A percentile compares a stretch with the other conserved stretches of the same genome.
These are phyloP conservation scores for Serranus cabrilla DNA, from an alignment of 2,797 vertebrate species.

Conservation along the genomic window DNA sequence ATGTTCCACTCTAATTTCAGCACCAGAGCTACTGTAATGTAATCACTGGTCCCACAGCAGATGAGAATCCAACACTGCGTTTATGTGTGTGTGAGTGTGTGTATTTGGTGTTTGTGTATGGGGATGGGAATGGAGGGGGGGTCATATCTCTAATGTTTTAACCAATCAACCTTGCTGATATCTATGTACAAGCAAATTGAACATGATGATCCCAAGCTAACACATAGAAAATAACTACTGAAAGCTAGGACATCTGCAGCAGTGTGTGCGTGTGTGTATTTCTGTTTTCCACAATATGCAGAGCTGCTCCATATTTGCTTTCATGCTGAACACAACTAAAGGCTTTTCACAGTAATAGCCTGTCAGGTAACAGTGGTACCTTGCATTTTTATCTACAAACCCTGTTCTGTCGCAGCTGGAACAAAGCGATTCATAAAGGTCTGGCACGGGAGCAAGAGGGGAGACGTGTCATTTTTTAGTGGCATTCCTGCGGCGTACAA, in stretches of 20 bases:
- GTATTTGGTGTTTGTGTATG: background rate
- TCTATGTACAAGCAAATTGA: conserved; percentile 63
- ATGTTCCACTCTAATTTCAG: conserved; percentile 70
- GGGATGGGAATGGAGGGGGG: background rate
- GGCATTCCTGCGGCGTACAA: conserved; percentile 1
- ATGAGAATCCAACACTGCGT: conserved; percentile 41
- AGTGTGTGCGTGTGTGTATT: conserved; percentile 10
- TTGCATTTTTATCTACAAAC: conserved; percentile 61
- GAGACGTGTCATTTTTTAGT: conserved; percentile 39
- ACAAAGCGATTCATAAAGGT: conserved; percentile 51
- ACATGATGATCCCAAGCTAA: conserved; percentile 57
- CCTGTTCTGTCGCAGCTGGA: conserved; percentile 45
- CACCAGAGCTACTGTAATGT: conserved; percentile 70
- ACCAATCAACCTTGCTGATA: conserved; percentile 66
- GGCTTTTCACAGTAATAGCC: conserved; percentile 60
- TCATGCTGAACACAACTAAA: conserved; percentile 62
- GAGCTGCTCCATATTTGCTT: conserved; percentile 44
- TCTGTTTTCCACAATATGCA: conserved; percentile 48
- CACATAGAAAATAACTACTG: conserved; percentile 38
- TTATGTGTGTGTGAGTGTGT: conserved; percentile 1
- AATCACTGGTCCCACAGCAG: conserved; percentile 65
- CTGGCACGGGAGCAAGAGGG: conserved; percentile 38
- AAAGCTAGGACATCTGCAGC: conserved; percentile 27
- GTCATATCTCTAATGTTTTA: conserved; percentile 63
- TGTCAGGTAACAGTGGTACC: conserved; percentile 62